Percentiles rank a stretch among this genome's conserved stretches.
Conservation (phyloP, 2,888 invertebrate species). For the Parnassius smintheus region DNA sequence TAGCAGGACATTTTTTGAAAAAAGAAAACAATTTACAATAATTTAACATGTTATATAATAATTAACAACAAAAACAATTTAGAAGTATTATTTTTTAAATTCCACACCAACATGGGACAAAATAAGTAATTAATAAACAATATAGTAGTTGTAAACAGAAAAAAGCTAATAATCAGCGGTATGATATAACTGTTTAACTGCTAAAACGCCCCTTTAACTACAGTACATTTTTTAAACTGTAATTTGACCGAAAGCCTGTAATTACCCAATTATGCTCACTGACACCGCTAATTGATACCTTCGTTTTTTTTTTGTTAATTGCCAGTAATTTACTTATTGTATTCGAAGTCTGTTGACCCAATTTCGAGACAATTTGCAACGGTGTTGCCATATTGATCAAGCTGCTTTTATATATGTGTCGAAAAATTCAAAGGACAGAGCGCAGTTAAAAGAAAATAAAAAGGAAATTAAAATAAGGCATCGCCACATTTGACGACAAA, state of each 20-base stretch:
- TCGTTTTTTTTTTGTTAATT: constrained; percentile 2
- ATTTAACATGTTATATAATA: too few species aligned
- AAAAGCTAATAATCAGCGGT: too few species aligned
- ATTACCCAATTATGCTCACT: constrained; percentile 1
- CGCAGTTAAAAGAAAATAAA: constrained; percentile 17
- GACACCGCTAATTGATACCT: not conserved
- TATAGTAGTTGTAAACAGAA: too few species aligned
- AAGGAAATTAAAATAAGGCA: not conserved
- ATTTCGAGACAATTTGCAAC: constrained; percentile 2
- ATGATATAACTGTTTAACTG: too few species aligned
- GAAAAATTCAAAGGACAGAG: constrained; percentile 19
- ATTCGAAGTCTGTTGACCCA: constrained; percentile 6
- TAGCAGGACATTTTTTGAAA: too few species aligned
- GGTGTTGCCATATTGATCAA: constrained; percentile 18
- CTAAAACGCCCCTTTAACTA: too few species aligned
- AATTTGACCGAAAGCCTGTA: not conserved
- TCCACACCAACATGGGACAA: too few species aligned
- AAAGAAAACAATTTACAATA: too few species aligned
- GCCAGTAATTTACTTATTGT: not conserved
- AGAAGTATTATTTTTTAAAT: too few species aligned
- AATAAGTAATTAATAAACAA: too few species aligned
- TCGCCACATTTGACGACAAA: not conserved
- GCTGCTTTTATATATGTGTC: constrained; percentile 13
- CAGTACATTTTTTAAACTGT: too few species aligned
- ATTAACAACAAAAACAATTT: too few species aligned